Evolutionary conservation across 2,113 vertebrate species (phyloP), one percentile per base, ranked within the genome.

Genomic region (Centropristis striata): DNA sequence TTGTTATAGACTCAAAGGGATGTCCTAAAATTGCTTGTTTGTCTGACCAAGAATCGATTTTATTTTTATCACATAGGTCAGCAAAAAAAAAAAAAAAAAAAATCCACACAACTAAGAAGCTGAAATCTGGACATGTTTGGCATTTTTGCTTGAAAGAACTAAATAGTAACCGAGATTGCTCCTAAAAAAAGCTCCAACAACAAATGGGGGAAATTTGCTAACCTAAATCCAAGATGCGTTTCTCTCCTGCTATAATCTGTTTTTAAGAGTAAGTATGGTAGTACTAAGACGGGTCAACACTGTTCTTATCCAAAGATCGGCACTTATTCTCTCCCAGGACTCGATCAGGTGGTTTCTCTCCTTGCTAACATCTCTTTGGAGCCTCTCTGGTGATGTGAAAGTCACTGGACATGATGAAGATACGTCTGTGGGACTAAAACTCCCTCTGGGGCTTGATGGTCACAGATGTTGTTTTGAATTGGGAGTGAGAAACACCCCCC

Each of bases 401-500:
- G 59, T 71, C 51, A 69, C 16, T 51, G 54, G 37, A 80, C 57
- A 53, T 65, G 37, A 75, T 47, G 36, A 74, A 64, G 72, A 65
- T 53, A 7, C 4, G 2, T 0, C 3, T 18, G 9, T 47, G 44
- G 61, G 9, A 64, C 44, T 53, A 66, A 68, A 70, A 16, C 57
- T 65, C 81, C 81, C 76, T 68, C 44, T 68, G 76, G 59, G 77
- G 20, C 69, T 80, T 8, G n/a, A 68, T 53, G 11, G 67, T 68
- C 61, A 60, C 81, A 82, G 88, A 88, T 88, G 83, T 78, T 86
- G 70, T 76, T 72, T 72, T 73, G 23, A 51, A 66, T 57, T 39
- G 58, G 23, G 70, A 66, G 54, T 68, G 46, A 73, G 50, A 71
- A 80, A 42, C 69, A 4, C 70, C 67, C 70, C 14, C 64, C 27